phyloP scores from a whole-genome alignment of 2,113 vertebrate species.

The Steatornis caripensis region DNA sequence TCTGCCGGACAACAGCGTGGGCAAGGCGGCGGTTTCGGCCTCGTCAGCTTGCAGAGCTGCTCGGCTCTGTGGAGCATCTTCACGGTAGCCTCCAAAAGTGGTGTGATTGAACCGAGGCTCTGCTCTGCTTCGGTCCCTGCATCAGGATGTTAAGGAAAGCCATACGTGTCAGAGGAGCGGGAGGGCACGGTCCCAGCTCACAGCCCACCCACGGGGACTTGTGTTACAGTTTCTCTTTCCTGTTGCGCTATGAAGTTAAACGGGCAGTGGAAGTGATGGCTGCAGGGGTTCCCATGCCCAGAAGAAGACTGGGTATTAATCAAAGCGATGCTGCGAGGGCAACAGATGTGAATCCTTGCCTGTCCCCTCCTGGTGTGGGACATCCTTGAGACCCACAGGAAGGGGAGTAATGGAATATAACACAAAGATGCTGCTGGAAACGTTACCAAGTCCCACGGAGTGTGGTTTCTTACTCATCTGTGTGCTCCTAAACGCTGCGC shows the following conservation, averaged over 20 bases:
- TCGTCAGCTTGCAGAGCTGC: rapidly evolving
- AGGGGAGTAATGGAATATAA: neutral
- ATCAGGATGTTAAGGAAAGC: neutral
- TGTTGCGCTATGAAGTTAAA: rapidly evolving
- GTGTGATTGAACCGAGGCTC: neutral
- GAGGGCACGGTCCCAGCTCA: neutral
- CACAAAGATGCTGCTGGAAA: neutral
- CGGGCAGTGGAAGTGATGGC: neutral
- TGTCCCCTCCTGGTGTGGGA: neutral
- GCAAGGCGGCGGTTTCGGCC: neutral
- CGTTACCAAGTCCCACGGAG: neutral
- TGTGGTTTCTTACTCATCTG: neutral
- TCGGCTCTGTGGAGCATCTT: neutral
- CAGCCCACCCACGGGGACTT: neutral
- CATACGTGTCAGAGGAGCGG: rapidly evolving
- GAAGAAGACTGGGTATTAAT: neutral
- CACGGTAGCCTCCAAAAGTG: neutral
- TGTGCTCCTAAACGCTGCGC: neutral
- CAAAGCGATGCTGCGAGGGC: neutral
- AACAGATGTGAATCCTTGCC: neutral
- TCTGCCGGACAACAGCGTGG: neutral
- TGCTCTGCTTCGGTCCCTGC: neutral
- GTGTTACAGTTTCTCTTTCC: neutral
- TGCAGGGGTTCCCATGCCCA: neutral
- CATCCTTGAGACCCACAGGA: neutral